Evolutionary conservation across 2,797 vertebrate species (phyloP), one percentile per base, ranked within the genome.

Genomic region (Sebastes miniatus): DNA sequence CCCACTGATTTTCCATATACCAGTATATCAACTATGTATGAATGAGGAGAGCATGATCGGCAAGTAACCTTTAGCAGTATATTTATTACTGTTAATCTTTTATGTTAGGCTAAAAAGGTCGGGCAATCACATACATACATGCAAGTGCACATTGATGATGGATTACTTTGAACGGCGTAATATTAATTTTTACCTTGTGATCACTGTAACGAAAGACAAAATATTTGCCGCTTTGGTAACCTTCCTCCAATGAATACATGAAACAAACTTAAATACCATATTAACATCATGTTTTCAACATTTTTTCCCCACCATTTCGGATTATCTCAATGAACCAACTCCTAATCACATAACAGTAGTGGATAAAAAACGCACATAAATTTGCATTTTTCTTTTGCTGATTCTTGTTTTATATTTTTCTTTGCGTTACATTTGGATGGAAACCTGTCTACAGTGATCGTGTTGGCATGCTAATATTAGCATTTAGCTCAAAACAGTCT

Each of bases 61-160:
- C 81, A 86, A 90, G 61, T 88, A 79, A 88, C 85, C 79, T 83
- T 86, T 78, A 79, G 27, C 61, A 83, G 83, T 90, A 83, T 95
- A 88, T 89, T 89, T 93, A 82, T 90, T 92, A 81, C 89, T 86
- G 63, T 87, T 43, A 14, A 43, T 43, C 36, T 43, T 43, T 24
- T 39, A 22, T 16, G 10, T 12, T 6, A 52, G 1, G 18, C 57
- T 62, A 8, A 47, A 47, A 18, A 47, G 5, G 3, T 22, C 16
- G 8, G 18, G 1, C 4, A 29, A 4, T 20, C 24, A 58, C 18
- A 32, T 57, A 13, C 36, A 36, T 36, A 10, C 5, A 43, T 43
- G 5, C 64, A 47, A 43, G 39, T 43, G 39, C 39, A 43, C 39
- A 43, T 43, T 43, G 0, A 43, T 14, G 39, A 43, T 43, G 25